Percentiles rank a stretch among this genome's conserved stretches.
Evolutionary conservation across 2,797 vertebrate species (phyloP).

Genomic region (Pseudomugil gertrudae): DNA sequence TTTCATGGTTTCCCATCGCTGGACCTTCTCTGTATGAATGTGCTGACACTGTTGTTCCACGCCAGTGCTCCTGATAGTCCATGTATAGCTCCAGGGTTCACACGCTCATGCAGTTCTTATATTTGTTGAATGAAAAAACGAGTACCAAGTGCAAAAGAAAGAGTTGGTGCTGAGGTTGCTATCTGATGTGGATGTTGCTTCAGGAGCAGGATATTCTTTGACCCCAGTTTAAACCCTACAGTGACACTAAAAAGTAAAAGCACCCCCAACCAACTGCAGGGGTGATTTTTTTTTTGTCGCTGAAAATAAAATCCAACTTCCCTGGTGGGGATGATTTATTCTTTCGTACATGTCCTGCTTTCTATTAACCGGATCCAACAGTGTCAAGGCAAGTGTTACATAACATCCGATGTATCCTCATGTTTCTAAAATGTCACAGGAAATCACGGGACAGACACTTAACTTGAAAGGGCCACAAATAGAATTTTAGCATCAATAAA

Average conservation of each 20-base stretch:
- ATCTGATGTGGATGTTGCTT: conserved; percentile 25
- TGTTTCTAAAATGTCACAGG: conserved; percentile 39
- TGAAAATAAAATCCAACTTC: conserved; percentile 8
- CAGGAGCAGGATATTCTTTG: not conserved
- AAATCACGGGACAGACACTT: conserved; percentile 35
- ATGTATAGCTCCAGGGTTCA: conserved; percentile 29
- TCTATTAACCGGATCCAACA: conserved; percentile 14
- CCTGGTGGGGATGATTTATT: not conserved
- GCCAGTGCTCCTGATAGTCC: conserved; percentile 37
- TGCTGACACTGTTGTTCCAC: conserved; percentile 65
- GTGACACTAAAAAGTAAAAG: not conserved
- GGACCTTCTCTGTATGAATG: conserved; percentile 35
- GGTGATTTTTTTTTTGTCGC: not conserved
- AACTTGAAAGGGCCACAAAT: conserved; percentile 35
- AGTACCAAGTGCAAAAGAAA: conserved; percentile 24
- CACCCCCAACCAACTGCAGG: not conserved
- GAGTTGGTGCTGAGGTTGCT: conserved; percentile 25
- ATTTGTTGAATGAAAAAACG: conserved; percentile 23
- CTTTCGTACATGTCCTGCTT: conserved; percentile 1
- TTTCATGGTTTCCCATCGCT: conserved; percentile 38
- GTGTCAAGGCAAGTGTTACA: conserved; percentile 16
- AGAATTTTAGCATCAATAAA: conserved; percentile 52
- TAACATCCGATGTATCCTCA: not conserved
- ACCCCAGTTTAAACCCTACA: not conserved
- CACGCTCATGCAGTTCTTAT: conserved; percentile 27